Percentiles rank a stretch among this genome's conserved stretches.
Evolutionary conservation across 2,113 vertebrate species (phyloP).

Genomic region (Dinomys branickii): DNA sequence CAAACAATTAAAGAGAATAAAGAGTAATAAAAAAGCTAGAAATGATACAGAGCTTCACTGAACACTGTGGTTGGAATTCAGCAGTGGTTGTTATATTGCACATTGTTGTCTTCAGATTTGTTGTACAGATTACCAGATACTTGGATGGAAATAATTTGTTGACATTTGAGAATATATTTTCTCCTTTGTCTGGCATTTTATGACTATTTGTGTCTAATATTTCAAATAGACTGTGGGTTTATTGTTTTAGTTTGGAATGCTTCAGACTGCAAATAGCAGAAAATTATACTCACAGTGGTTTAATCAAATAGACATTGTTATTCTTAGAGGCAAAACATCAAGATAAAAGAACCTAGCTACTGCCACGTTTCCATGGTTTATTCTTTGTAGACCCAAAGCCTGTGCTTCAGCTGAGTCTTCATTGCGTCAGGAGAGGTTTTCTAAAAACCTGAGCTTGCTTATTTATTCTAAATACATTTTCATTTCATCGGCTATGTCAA

Average conservation of each 20-base stretch:
- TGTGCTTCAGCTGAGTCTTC: not conserved
- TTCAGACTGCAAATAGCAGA: slow-evolving; percentile 35
- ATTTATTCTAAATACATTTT: not conserved
- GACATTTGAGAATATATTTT: not conserved
- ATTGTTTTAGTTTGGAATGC: slow-evolving; percentile 10
- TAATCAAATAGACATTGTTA: not conserved
- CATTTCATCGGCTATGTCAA: not conserved
- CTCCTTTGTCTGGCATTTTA: slow-evolving; percentile 16
- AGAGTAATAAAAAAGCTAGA: too few relatives aligned
- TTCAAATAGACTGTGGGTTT: not conserved
- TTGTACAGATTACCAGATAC: too few relatives aligned
- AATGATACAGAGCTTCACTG: too few relatives aligned
- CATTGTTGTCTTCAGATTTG: too few relatives aligned
- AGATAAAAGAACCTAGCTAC: not conserved
- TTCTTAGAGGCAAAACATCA: not conserved
- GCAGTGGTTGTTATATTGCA: too few relatives aligned
- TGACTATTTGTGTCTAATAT: not conserved
- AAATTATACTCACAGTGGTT: not conserved
- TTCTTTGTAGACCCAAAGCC: not conserved
- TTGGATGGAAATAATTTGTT: not conserved
- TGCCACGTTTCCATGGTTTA: not conserved
- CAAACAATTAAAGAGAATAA: too few relatives aligned
- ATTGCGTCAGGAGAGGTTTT: not conserved
- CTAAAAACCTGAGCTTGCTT: not conserved
- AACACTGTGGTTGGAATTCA: too few relatives aligned